Base-by-base conservation (phyloP, 1,140 invertebrate species). In the Magallana gigas region DNA sequence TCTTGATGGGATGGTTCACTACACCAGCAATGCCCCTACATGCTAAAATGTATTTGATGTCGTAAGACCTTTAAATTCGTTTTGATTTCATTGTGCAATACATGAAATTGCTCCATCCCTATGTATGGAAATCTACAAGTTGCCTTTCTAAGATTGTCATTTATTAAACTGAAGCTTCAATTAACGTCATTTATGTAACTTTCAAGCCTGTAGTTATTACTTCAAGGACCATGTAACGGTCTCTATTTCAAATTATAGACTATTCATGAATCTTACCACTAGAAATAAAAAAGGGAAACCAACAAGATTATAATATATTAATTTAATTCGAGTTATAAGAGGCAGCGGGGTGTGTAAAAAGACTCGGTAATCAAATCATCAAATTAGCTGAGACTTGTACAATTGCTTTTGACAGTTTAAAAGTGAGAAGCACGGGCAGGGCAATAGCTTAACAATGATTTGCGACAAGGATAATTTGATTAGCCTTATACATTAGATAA, bases 381-480 rank as follows among this genome's bases (percentile, higher is more conserved):
- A 76, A 76, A 76, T 76, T 76, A 76, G 29, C 68, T 76, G 23
- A 18, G 23, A 76, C 68, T 76, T 23, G 68, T 76, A 1, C 23
- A 76, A 76, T 76, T 76, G 23, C 68, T 29, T 29, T 76, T 76
- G 68, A 76, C 68, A 76, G 68, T 29, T 76, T 76, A 16, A 36
- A 76, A 76, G 23, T 29, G 68, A 76, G 68, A 76, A 76, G 68
- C 23, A 29, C 18, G 68, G 36, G n/a, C 18, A 18, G 23, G 68
- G 68, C 23, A 76, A 76, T 76, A 29, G 36, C 23, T 76, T 76
- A 11, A 76, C 68, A 29, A 76, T 76, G 68, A 36, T 76, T 76
- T 76, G 68, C 68, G 68, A 76, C 68, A 76, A 76, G 68, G 68
- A 18, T 76, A 76, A 76, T 76, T 76, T 76, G 68, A 76, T 76